Percentiles rank a stretch among this genome's conserved stretches.
Evolutionary conservation across 2,113 vertebrate genomes (phyloP).

Genomic region (Pyxicephalus adspersus): DNA sequence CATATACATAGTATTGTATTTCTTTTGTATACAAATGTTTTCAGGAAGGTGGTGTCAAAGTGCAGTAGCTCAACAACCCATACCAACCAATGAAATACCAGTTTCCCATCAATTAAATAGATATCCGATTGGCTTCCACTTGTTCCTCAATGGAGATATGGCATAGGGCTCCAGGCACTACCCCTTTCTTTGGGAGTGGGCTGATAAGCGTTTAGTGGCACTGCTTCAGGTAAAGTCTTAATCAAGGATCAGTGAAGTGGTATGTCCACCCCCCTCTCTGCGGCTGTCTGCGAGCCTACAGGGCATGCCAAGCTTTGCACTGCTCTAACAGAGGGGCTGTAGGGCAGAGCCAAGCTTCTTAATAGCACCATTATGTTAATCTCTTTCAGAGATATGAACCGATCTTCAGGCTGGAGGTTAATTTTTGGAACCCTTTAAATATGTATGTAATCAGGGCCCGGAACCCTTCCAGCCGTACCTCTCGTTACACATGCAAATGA

Average conservation of each 20-base stretch:
- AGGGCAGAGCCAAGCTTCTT: conserved; percentile 46
- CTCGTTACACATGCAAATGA: conserved; percentile 55
- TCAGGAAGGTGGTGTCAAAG: too few relatives aligned
- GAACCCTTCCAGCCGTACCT: conserved; percentile 51
- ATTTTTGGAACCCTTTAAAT: conserved; percentile 57
- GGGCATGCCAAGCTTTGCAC: neutral
- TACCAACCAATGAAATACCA: too few relatives aligned
- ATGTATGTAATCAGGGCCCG: conserved; percentile 57
- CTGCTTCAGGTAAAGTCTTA: conserved; percentile 33
- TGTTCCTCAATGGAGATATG: too few relatives aligned
- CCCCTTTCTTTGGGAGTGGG: neutral
- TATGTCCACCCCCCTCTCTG: conserved; percentile 13
- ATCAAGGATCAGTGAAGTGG: conserved; percentile 42
- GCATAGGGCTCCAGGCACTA: too few relatives aligned
- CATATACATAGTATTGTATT: too few relatives aligned
- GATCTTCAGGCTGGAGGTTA: conserved; percentile 56
- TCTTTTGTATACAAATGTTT: too few relatives aligned
- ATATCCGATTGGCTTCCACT: too few relatives aligned
- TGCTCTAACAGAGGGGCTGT: conserved; percentile 24
- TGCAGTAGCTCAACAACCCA: too few relatives aligned
- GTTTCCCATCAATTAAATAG: too few relatives aligned
- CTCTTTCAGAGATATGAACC: conserved; percentile 41
- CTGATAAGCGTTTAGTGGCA: neutral
- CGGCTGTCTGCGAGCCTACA: neutral
- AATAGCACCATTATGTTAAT: conserved; percentile 56